These are phyloP conservation scores for Xestia sexstrigata DNA, from an alignment of 2,888 invertebrate genomes.

Conservation along the genomic window DNA sequence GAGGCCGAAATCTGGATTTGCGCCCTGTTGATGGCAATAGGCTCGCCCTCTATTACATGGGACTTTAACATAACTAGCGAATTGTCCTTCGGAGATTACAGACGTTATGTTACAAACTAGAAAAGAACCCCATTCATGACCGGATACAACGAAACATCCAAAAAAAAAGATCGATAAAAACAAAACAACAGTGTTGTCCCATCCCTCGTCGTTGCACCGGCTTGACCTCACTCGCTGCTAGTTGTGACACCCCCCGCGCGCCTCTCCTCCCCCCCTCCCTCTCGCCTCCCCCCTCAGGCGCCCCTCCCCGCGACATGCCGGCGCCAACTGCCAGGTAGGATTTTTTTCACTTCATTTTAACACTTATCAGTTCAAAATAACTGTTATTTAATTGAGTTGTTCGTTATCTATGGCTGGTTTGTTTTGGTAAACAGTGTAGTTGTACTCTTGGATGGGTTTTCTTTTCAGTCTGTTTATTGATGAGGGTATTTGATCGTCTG, in stretches of 20 bases:
- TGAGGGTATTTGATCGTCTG: neutral
- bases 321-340: conserved; percentile 81
- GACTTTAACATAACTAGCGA: neutral
- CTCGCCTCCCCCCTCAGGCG: conserved; percentile 68
- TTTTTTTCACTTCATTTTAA: conserved; percentile 69
- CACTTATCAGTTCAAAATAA: conserved; percentile 60
- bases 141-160: neutral
- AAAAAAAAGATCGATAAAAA: conserved; percentile 41
- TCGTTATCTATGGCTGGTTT: conserved; percentile 33
- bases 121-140: neutral
- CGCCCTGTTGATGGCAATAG: neutral
- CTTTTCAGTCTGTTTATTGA: neutral
- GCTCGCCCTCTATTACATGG: neutral
- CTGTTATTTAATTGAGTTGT: conserved; percentile 56
- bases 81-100: neutral
- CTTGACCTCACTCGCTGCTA: conserved; percentile 81
- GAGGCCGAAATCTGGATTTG: neutral
- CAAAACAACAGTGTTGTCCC: conserved; percentile 53
- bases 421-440: conserved; percentile 29
- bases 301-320: conserved; percentile 79
- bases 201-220: conserved; percentile 80
- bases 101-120: neutral
- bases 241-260: conserved; percentile 72
- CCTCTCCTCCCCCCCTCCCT: conserved; percentile 60
- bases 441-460: conserved; percentile 5